phyloP scores from a whole-genome alignment of 2,888 invertebrate genomes.

The Drosophila anomalata region DNA sequence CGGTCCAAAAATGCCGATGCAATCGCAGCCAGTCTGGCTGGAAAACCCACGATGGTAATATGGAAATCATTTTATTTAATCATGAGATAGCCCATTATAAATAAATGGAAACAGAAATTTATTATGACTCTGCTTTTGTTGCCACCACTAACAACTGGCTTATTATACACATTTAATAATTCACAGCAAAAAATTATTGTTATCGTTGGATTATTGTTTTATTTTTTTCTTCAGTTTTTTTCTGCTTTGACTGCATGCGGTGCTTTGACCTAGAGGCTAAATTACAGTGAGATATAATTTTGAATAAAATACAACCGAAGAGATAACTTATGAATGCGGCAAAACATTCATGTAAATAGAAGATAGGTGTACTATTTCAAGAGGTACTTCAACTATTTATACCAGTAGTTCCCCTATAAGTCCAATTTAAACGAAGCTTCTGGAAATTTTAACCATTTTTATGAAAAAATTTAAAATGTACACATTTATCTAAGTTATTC shows the following conservation, averaged over 20 bases:
- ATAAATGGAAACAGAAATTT: conserved; percentile 29
- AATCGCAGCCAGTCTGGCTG: conserved; percentile 34
- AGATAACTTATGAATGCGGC: conserved; percentile 2
- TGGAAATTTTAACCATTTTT: background rate
- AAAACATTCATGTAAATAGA: background rate
- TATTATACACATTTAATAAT: conserved; percentile 35
- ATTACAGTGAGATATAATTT: conserved; percentile 20
- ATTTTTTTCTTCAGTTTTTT: conserved; percentile 8
- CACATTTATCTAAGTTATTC: no score
- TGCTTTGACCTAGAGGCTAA: conserved; percentile 46
- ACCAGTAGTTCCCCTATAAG: background rate
- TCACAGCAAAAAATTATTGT: conserved; percentile 27
- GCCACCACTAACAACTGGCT: conserved; percentile 20
- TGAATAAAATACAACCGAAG: background rate
- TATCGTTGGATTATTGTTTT: conserved; percentile 37
- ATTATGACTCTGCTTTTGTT: conserved; percentile 26
- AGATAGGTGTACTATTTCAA: background rate
- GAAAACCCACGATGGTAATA: conserved; percentile 39
- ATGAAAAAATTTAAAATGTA: background rate
- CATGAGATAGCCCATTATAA: conserved; percentile 28
- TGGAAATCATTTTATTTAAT: conserved; percentile 30
- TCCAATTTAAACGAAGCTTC: background rate
- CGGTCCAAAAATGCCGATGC: conserved; percentile 35
- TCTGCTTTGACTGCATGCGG: conserved; percentile 34
- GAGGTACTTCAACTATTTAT: background rate